Percentiles rank a stretch among this genome's conserved stretches.
Evolutionary conservation across 2,888 invertebrate species (phyloP).

Genomic region (Rugalucina vietnamica): DNA sequence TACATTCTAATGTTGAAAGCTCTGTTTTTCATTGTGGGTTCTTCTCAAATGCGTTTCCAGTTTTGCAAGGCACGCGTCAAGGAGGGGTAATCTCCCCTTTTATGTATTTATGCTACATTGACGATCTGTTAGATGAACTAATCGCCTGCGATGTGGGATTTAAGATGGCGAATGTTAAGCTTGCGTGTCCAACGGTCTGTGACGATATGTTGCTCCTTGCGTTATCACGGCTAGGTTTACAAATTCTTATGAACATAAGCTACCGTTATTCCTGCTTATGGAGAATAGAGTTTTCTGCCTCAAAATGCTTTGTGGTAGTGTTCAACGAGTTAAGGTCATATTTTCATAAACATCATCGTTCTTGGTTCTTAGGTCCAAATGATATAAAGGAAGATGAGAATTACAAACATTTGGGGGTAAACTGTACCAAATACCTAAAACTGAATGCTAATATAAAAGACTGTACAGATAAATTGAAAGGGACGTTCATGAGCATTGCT

Average conservation of each 20-base stretch:
- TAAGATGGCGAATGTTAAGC: background rate
- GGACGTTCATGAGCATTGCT: background rate
- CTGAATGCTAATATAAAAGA: background rate
- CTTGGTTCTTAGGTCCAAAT: background rate
- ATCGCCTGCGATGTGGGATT: background rate
- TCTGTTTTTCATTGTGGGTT: background rate
- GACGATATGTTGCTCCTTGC: conserved; percentile 12
- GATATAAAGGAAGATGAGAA: background rate
- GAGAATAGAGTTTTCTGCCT: background rate
- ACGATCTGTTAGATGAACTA: background rate
- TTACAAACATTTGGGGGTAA: background rate
- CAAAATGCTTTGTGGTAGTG: background rate
- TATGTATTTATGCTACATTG: conserved; percentile 1
- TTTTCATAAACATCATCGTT: background rate
- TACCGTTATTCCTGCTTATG: background rate
- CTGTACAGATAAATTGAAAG: background rate
- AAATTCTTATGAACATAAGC: background rate
- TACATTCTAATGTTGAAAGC: background rate
- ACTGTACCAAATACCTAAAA: background rate
- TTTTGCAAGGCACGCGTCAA: background rate
- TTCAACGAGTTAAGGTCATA: background rate
- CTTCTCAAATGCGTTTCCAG: background rate
- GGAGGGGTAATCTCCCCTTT: background rate
- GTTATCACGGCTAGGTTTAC: background rate
- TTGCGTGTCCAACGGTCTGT: background rate